Percentiles rank a stretch among this genome's conserved stretches.
These are phyloP conservation scores for Dysmachus trigonus DNA, from an alignment of 2,888 invertebrate genomes.

Conservation along the genomic window DNA sequence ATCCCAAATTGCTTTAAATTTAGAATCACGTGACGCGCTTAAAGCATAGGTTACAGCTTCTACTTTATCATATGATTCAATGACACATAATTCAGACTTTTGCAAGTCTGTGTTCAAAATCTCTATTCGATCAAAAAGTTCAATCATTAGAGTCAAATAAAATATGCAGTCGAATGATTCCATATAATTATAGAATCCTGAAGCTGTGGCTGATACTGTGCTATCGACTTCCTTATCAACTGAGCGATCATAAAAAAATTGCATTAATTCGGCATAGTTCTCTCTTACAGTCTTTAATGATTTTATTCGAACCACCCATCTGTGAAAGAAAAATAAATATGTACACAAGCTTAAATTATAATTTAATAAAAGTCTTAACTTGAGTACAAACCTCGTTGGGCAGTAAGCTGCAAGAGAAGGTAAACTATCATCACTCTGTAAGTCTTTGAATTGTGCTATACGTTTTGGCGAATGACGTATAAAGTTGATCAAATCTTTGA, in stretches of 20 bases:
- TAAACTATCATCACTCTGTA: neutral
- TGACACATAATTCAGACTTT: neutral
- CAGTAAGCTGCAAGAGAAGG: neutral
- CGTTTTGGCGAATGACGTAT: neutral
- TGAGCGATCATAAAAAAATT: too few relatives aligned
- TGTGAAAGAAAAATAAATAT: too few relatives aligned
- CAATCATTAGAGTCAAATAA: neutral
- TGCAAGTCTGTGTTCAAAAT: neutral
- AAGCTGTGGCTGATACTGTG: neutral
- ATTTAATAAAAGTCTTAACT: neutral
- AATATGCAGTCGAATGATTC: neutral
- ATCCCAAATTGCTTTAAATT: neutral
- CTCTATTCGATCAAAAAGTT: neutral
- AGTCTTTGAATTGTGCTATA: neutral
- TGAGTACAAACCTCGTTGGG: neutral
- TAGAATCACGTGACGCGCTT: neutral
- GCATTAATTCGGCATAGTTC: too few relatives aligned
- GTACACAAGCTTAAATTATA: neutral
- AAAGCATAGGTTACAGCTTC: neutral
- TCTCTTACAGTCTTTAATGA: too few relatives aligned
- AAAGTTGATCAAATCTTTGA: neutral
- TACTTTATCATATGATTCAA: neutral
- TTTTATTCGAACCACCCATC: too few relatives aligned
- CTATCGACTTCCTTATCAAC: neutral
- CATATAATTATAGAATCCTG: neutral